Evolutionary conservation across 2,797 vertebrate genomes (phyloP).

Genomic region (Adelosebastes latens): DNA sequence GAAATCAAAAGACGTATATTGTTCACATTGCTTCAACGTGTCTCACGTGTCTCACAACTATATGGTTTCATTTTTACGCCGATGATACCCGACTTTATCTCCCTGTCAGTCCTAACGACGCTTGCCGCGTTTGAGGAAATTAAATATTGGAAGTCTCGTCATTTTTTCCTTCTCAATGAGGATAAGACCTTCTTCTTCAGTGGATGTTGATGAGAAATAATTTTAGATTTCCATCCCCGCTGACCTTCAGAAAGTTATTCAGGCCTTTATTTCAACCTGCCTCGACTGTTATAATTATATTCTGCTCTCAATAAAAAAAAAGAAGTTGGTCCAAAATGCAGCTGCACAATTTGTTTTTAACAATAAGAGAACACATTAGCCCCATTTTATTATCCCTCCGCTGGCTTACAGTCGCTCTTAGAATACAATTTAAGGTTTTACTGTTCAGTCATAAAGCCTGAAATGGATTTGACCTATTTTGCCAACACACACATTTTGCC

Average conservation of each 20-base stretch:
- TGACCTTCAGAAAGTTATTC: background rate
- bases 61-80: background rate
- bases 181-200: background rate
- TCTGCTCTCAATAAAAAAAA: background rate
- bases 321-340: background rate
- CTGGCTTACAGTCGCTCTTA: background rate
- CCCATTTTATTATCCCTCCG: background rate
- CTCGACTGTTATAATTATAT: background rate
- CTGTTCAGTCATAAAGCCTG: background rate
- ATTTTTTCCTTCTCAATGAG: background rate
- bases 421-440: background rate
- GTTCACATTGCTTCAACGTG: background rate
- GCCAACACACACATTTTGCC: background rate
- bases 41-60: too few species aligned
- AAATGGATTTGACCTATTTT: background rate
- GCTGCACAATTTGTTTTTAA: background rate
- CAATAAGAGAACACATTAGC: background rate
- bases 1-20: background rate
- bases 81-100: background rate
- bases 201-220: background rate
- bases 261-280: background rate
- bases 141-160: background rate
- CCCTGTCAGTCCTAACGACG: background rate
- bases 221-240: background rate
- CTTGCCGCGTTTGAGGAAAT: background rate